Base-by-base conservation (phyloP, 1,140 invertebrate species). In the Sarcophaga bullata region DNA sequence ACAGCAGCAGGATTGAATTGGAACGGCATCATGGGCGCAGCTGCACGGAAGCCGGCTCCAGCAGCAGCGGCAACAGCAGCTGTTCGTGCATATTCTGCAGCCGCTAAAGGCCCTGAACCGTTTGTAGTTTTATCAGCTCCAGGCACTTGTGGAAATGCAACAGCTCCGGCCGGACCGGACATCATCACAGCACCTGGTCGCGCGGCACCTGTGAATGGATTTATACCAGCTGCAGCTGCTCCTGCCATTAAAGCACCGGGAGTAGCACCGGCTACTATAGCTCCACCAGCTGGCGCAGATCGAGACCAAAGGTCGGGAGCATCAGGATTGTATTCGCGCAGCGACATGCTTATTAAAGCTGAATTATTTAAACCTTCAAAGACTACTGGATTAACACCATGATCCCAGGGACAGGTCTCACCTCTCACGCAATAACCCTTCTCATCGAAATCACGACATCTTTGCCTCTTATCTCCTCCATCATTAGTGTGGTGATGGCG, bases 391-490 rank as follows among this genome's bases (percentile, higher is more conserved):
- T 99, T 97, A 6, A 93, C 93, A 15, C 98, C 98, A 91, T 99
- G 98, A 91, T 99, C 97, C 92, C 94, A 99, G 17, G 96, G 97
- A 91, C 98, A 99, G 73, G 97, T 93, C 91, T 99, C 97, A 9
- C 98, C 98, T 48, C 96, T 92, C 93, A 98, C 97, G 90, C 98
- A 99, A 88, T 96, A 98, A 5, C 98, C 97, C 90, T 97, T 97
- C 91, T 98, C 96, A 82, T 90, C 89, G 46, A 90, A 90, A 83
- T 90, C 89, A 9, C 89, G 87, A 58, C 89, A 90, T 19, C 89
- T 86, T 82, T 90, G 87, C 17, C 88, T 85, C 47, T 82, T 82
- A 75, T 81, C 83, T 15, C 48, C 47, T 15, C 48, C 47, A 48
- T 76, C 76, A 49, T 17, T 83, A 50, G 50, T 37, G 47, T 15